A percentile compares a stretch with the other conserved stretches of the same genome.
Conservation (phyloP, 2,113 vertebrate species). For the Pionites leucogaster region DNA sequence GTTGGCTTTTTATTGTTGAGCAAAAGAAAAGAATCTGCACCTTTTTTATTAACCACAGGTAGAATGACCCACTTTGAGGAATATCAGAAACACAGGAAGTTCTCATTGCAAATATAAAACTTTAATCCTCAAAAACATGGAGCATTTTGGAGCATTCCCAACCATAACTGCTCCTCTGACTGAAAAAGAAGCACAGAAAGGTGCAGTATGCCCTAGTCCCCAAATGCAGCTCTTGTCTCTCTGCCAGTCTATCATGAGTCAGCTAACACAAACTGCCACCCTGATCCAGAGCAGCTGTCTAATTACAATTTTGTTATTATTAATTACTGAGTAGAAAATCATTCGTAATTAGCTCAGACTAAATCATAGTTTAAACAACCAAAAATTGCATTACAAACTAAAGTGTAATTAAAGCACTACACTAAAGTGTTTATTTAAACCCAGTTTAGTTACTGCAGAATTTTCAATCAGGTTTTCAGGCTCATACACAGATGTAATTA, state of each 20-base stretch:
- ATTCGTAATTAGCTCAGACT: constrained; percentile 98
- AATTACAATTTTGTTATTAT: constrained; percentile 99
- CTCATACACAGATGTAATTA: constrained; percentile 82
- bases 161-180: not conserved
- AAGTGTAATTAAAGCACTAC: constrained; percentile 97
- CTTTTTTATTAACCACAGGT: not conserved
- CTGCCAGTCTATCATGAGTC: constrained; percentile 83
- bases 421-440: constrained; percentile 98
- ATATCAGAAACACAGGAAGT: not conserved
- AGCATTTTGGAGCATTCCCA: not conserved
- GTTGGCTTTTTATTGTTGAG: not conserved
- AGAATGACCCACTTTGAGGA: not conserved
- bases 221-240: constrained; percentile 68
- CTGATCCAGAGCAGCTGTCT: constrained; percentile 90
- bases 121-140: not conserved
- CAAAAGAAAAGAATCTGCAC: not conserved
- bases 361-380: constrained; percentile 95
- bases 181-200: not conserved
- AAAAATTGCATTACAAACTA: constrained; percentile 88
- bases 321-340: constrained; percentile 93
- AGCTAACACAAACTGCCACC: constrained; percentile 80
- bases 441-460: constrained; percentile 86
- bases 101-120: not conserved
- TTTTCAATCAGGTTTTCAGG: constrained; percentile 82
- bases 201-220: not conserved